Percentiles rank a stretch among this genome's conserved stretches.
Conservation (phyloP, 2,797 vertebrate genomes). For the Sebastes jordani region DNA sequence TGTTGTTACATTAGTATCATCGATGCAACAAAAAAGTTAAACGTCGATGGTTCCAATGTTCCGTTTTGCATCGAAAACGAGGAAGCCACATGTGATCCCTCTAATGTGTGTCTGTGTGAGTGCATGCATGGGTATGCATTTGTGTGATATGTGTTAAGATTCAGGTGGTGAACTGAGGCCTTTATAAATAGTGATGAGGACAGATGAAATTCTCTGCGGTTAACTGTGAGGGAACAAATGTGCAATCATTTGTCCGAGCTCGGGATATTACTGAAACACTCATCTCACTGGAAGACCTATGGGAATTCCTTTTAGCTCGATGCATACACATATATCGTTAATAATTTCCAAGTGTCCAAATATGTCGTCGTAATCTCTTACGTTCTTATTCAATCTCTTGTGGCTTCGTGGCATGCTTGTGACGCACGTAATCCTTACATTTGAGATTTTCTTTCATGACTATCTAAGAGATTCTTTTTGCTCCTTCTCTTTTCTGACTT, state of each 20-base stretch:
- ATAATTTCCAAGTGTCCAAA: not conserved
- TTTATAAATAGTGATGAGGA: slow-evolving; percentile 62
- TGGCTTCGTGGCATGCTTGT: not conserved
- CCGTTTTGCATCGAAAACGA: not conserved
- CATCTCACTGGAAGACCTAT: not conserved
- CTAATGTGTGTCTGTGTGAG: not conserved
- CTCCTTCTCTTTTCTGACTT: slow-evolving; percentile 18
- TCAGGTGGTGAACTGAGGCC: slow-evolving; percentile 31
- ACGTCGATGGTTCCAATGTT: not conserved
- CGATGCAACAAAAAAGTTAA: not conserved
- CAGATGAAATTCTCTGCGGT: slow-evolving; percentile 38
- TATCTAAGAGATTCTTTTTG: not conserved
- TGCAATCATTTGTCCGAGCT: slow-evolving; percentile 18
- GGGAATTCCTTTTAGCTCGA: not conserved
- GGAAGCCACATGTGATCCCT: not conserved
- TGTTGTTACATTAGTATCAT: not conserved
- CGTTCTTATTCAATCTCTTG: not conserved
- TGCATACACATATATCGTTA: not conserved
- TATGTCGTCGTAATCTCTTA: not conserved
- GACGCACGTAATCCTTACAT: not conserved
- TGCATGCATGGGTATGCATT: not conserved
- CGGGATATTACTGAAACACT: not conserved
- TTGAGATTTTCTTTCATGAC: not conserved
- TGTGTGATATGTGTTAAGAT: slow-evolving; percentile 19
- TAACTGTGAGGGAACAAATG: slow-evolving; percentile 37